A percentile compares a stretch with the other conserved stretches of the same genome.
phyloP scores from a whole-genome alignment of 2,113 vertebrate genomes.

The Pontoporia blainvillei region DNA sequence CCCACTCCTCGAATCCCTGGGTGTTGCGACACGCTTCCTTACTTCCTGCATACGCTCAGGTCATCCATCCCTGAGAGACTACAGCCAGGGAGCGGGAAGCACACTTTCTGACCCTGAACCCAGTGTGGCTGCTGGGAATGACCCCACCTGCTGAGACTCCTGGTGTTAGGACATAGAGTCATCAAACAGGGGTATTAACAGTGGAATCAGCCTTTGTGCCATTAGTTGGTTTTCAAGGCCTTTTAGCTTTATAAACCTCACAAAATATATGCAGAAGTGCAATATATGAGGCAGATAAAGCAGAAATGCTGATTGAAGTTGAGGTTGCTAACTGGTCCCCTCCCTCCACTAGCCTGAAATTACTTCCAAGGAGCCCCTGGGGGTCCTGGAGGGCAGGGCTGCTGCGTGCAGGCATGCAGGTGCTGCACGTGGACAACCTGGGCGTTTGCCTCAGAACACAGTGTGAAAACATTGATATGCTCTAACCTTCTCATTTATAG shows the following conservation, averaged over 20 bases:
- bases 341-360: background rate
- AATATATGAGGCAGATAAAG: background rate
- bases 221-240: background rate
- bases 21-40: background rate
- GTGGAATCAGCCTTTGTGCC: background rate
- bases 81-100: background rate
- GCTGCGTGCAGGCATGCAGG: background rate
- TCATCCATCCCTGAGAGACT: background rate
- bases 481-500: background rate
- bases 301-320: background rate
- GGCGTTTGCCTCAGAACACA: background rate
- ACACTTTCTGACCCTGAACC: background rate
- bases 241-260: background rate
- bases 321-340: background rate
- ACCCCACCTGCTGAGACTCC: accelerated
- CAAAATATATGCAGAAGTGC: background rate
- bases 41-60: background rate
- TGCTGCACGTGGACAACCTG: background rate
- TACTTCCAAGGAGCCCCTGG: background rate
- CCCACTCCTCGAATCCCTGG: background rate
- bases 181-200: background rate
- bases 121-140: background rate
- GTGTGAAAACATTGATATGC: background rate
- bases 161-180: background rate
- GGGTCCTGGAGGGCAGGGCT: background rate